Evolutionary conservation across 2,888 invertebrate genomes (phyloP).

Genomic region (Synergus umbraculus): DNA sequence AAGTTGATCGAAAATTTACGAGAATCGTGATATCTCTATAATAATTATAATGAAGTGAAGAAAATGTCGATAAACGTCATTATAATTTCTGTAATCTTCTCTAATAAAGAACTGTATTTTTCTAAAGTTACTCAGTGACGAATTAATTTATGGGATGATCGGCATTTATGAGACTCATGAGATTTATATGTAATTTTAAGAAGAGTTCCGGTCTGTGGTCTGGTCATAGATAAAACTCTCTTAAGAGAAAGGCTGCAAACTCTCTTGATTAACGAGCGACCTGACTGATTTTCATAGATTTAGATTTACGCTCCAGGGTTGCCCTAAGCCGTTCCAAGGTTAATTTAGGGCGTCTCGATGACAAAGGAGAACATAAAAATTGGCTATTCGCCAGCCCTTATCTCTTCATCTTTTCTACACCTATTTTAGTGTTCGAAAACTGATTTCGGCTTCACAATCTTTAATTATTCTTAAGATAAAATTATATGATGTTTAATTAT

Average conservation of each 20-base stretch:
- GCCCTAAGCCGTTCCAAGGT: constrained; percentile 48
- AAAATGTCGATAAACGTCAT: not conserved
- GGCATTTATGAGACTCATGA: constrained; percentile 3
- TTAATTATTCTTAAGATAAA: too few relatives aligned
- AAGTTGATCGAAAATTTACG: too few relatives aligned
- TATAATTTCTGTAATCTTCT: not conserved
- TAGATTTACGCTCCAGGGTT: constrained; percentile 48
- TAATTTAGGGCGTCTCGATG: constrained; percentile 46
- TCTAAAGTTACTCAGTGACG: not conserved
- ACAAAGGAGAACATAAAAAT: not conserved
- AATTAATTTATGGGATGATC: not conserved
- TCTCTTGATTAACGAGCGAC: constrained; percentile 2
- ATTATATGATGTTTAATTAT: too few relatives aligned
- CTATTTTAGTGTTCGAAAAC: not conserved
- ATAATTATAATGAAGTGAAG: not conserved
- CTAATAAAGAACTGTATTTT: not conserved
- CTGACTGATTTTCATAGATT: constrained; percentile 56
- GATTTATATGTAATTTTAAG: not conserved
- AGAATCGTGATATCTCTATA: too few relatives aligned
- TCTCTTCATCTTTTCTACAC: not conserved
- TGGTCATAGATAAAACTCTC: not conserved
- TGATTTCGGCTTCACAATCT: too few relatives aligned
- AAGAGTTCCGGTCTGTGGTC: not conserved
- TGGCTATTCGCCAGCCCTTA: not conserved
- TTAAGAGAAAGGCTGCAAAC: not conserved